Evolutionary conservation across 2,113 vertebrate species (phyloP), one percentile per base, ranked within the genome.

Genomic region (Pycnonotus jocosus): DNA sequence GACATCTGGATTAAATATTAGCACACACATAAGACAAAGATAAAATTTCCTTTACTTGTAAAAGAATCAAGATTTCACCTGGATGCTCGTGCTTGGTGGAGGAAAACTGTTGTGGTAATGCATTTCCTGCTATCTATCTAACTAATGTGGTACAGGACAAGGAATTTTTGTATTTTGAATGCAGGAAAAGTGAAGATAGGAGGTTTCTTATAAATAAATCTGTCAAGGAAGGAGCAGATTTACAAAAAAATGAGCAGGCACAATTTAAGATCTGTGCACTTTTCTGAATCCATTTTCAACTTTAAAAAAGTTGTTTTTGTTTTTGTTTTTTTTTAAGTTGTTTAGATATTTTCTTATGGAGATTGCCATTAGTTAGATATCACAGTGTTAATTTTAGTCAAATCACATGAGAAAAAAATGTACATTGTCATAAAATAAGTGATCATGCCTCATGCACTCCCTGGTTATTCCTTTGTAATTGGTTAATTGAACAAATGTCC

Each of bases 401-500:
- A 94, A 62, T 48, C 57, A 70, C 53, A 42, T 22, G 42, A 91
- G 71, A 86, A 71, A 73, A 76, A 91, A 66, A 42, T 2, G 9
- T 40, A 50, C 56, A 51, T 74, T 71, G 68, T 85, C 40, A 57
- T 64, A 93, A 93, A 96, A 88, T 72, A 71, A 11, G n/a, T 84
- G 86, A 93, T 65, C 79, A 69, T 78, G 37, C 6, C 37, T 88
- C 76, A 54, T 45, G 16, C 7, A 58, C 21, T 88, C 42, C 35
- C 38, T 61, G 16, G 20, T 62, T 78, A 62, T 72, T 45, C 18
- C 15, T 77, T 95, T 83, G 40, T 58, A 95, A 91, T 56, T 79
- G 24, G 8, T 51, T 81, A 81, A 66, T 68, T 72, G 53, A 83
- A 84, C 15, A 84, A 95, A 84, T 37, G 65, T 15, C 15, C 57